Evolutionary conservation across 2,888 invertebrate genomes (phyloP).

Genomic region (Caenorhabditis becei): DNA sequence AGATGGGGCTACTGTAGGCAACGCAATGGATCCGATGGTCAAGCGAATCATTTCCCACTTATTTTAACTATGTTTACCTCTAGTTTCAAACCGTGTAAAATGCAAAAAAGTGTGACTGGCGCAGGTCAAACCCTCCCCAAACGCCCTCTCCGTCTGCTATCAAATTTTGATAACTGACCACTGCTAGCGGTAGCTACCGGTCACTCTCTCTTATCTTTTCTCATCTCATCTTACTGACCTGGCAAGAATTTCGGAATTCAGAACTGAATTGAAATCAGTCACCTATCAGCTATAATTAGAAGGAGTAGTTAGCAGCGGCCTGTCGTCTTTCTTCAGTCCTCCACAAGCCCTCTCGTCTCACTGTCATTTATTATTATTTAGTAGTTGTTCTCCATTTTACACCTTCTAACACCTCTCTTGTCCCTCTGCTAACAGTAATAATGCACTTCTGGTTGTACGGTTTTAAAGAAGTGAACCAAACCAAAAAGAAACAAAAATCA

Average conservation of each 20-base stretch:
- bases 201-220: conserved; percentile 48
- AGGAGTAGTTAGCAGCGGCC: conserved; percentile 16
- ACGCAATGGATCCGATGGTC: conserved; percentile 42
- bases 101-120: conserved; percentile 50
- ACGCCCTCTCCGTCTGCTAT: conserved; percentile 39
- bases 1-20: conserved; percentile 1
- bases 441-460: conserved; percentile 43
- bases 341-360: conserved; percentile 48
- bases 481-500: conserved; percentile 1
- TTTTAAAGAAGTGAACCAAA: conserved; percentile 19
- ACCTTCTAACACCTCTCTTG: conserved; percentile 31
- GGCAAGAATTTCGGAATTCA: conserved; percentile 45
- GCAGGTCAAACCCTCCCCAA: conserved; percentile 28
- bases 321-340: conserved; percentile 9
- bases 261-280: conserved; percentile 27
- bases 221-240: conserved; percentile 48
- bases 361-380: conserved; percentile 53
- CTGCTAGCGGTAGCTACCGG: conserved; percentile 50
- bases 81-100: conserved; percentile 49
- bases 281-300: conserved; percentile 33
- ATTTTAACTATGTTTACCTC: conserved; percentile 44
- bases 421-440: conserved; percentile 48
- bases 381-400: conserved; percentile 59
- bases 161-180: conserved; percentile 59
- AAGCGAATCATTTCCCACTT: conserved; percentile 9